Conservation (phyloP, 2,113 vertebrate genomes). For the Zosterops pallidus region DNA sequence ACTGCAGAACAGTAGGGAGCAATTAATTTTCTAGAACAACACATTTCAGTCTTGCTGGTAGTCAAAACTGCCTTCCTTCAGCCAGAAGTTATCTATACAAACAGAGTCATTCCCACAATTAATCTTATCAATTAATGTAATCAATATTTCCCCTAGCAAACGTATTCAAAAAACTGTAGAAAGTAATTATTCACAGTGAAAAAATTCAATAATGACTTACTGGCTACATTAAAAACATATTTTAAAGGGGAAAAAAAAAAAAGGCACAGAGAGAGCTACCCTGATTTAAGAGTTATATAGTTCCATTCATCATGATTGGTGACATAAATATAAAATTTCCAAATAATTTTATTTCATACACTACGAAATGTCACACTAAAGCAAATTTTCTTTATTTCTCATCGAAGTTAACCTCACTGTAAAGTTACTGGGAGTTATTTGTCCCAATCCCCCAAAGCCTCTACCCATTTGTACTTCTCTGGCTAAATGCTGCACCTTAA, state of each 20-base stretch:
- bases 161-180: fast-evolving
- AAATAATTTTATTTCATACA: neutral
- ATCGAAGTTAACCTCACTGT: neutral
- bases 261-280: neutral
- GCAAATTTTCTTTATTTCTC: neutral
- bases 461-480: neutral
- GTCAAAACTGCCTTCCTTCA: neutral
- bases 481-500: neutral
- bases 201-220: neutral
- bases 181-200: neutral
- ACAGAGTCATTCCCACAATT: neutral
- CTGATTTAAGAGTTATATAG: neutral
- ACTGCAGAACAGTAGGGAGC: neutral
- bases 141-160: neutral
- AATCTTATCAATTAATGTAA: neutral
- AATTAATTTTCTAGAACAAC: neutral
- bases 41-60: neutral
- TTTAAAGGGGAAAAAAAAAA: neutral
- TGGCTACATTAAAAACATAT: neutral
- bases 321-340: neutral
- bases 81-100: neutral
- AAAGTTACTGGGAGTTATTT: neutral
- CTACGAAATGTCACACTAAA: neutral
- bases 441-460: neutral
- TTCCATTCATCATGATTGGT: neutral